A percentile compares a stretch with the other conserved stretches of the same genome.
Evolutionary conservation across 2,113 vertebrate genomes (phyloP).

Genomic region (Ciconia maguari): DNA sequence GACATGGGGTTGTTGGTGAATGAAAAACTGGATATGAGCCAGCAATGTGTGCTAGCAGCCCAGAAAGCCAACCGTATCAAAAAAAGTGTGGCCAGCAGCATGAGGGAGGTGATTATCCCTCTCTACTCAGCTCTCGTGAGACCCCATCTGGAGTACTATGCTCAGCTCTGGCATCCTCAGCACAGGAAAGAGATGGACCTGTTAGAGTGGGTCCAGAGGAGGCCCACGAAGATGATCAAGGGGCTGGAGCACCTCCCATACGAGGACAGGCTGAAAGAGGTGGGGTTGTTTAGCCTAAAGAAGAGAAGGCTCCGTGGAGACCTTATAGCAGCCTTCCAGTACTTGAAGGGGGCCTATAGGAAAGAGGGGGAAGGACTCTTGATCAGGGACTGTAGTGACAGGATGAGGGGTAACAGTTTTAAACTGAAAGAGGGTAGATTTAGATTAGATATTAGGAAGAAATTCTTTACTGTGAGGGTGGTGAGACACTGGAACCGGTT

Average conservation of each 20-base stretch:
- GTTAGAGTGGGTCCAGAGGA: too few species aligned
- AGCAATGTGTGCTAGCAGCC: neutral
- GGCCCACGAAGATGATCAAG: too few species aligned
- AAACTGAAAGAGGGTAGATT: neutral
- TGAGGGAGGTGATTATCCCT: accelerated
- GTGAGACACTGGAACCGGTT: neutral
- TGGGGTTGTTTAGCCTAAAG: too few species aligned
- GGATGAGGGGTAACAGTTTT: neutral
- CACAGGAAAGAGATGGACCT: too few species aligned
- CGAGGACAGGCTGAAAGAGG: too few species aligned
- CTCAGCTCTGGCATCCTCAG: neutral
- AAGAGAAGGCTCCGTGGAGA: neutral
- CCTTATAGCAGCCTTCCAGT: neutral
- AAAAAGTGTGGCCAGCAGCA: accelerated
- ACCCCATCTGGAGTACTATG: neutral
- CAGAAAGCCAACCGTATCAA: neutral
- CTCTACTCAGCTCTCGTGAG: neutral
- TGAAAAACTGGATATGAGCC: neutral
- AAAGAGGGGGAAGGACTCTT: neutral
- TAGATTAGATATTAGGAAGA: neutral
- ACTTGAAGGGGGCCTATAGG: neutral
- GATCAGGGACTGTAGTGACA: neutral
- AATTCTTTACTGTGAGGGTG: neutral
- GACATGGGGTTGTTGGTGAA: neutral
- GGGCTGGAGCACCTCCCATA: too few species aligned